Percentiles rank a stretch among this genome's conserved stretches.
Conservation (phyloP, 2,113 vertebrate genomes). For the Vombatus ursinus region DNA sequence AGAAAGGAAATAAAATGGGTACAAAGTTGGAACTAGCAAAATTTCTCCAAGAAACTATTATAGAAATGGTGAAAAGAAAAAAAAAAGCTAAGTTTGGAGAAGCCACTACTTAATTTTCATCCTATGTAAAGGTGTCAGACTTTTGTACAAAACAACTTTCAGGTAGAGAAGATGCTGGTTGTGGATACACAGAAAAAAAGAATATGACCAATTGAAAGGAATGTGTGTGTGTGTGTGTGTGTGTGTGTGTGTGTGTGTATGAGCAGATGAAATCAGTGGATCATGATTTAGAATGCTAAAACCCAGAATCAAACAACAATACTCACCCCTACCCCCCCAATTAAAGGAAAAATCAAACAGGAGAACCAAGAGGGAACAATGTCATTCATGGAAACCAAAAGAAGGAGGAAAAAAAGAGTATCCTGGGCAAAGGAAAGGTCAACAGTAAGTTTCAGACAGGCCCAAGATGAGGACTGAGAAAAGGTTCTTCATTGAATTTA, state of each 20-base stretch:
- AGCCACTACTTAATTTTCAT: slow-evolving; percentile 91
- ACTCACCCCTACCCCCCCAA: background rate
- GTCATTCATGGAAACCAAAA: background rate
- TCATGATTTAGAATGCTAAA: background rate
- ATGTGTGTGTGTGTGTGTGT: no score
- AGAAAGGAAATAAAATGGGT: slow-evolving; percentile 95
- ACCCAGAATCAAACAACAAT: background rate
- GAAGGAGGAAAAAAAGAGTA: background rate
- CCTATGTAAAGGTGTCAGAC: slow-evolving; percentile 90
- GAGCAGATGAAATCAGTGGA: background rate
- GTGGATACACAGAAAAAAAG: background rate
- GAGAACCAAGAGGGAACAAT: background rate
- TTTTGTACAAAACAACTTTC: background rate
- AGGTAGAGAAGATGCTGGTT: background rate
- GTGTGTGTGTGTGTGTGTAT: background rate
- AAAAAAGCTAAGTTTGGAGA: slow-evolving; percentile 89
- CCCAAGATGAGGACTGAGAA: background rate
- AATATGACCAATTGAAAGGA: background rate
- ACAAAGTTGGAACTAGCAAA: slow-evolving; percentile 95
- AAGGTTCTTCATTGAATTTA: background rate
- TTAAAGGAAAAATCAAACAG: background rate
- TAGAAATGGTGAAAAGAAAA: slow-evolving; percentile 95
- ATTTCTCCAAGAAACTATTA: slow-evolving; percentile 95
- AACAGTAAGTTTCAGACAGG: no score
- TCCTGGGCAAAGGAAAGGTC: background rate